These are phyloP conservation scores for Boulengerochromis microlepis DNA, from an alignment of 2,113 vertebrate genomes.

Conservation along the genomic window DNA sequence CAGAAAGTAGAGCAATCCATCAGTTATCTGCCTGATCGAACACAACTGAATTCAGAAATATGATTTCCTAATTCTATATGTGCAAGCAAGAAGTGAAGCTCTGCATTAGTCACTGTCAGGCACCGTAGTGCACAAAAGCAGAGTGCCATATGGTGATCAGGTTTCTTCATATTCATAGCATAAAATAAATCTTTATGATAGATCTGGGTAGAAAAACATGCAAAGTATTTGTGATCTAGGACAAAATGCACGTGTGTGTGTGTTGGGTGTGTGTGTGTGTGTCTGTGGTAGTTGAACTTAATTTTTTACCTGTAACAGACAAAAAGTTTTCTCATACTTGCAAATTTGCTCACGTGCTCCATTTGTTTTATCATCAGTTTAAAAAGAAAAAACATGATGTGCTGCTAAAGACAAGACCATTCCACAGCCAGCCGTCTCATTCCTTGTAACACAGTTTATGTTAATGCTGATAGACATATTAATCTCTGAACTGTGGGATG, in stretches of 20 bases:
- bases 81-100: not conserved
- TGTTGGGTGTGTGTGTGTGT: not conserved
- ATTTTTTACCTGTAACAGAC: conserved; percentile 11
- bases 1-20: conserved; percentile 44
- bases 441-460: not conserved
- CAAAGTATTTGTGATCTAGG: not conserved
- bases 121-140: not conserved
- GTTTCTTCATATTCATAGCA: conserved; percentile 25
- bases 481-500: not conserved
- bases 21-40: conserved; percentile 4
- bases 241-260: not conserved
- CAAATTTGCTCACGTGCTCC: not conserved
- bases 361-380: not conserved
- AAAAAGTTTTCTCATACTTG: not conserved
- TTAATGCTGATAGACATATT: conserved; percentile 20
- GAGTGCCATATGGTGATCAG: conserved; percentile 15
- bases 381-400: not conserved
- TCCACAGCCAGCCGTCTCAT: not conserved
- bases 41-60: not conserved
- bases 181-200: conserved; percentile 34
- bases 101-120: conserved; percentile 21
- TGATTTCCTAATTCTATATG: not conserved
- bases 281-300: not conserved
- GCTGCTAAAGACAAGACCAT: not conserved
- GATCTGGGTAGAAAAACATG: not conserved